Evolutionary conservation across 2,888 invertebrate species (phyloP), one percentile per base, ranked within the genome.

Genomic region (Parapristionchus giblindavisi): DNA sequence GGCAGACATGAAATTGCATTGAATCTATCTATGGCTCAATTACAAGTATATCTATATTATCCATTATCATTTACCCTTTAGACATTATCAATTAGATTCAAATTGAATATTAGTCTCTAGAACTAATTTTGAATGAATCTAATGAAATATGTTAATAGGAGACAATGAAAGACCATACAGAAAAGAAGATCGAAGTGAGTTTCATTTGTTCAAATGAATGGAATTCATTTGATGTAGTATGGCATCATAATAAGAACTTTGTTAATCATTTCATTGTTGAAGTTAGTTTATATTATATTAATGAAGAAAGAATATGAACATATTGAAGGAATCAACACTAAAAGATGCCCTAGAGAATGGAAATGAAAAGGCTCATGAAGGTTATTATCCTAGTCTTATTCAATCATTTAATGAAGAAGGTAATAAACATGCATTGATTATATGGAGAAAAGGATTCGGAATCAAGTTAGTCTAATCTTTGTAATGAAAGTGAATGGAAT

Each of bases 381-480:
- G 83, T 17, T 83, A 81, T 61, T 83, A 81, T 77, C 75, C 78
- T 14, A 80, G 79, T 68, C 79, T 77, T 54, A 78, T 81, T 76
- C 81, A 81, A 77, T 21, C 58, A 54, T 75, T 66, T 54, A 65
- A 75, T 29, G 76, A 76, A 29, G 63, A 66, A 3, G 68, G 60
- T 11, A 61, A 73, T 36, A 21, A 34, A 14, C 68, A 60, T 54
- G 81, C 81, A 38, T 73, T 83, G 6, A 78, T 78, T n/a, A 80
- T 83, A 51, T 83, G 83, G 83, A 78, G 81, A 27, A 83, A 83
- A 60, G 81, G 81, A 21, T 83, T 81, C 56, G 83, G 81, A 48
- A 78, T 78, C 29, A 78, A 78, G 79, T 77, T 51, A 4, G 43
- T 65, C n/a, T 61, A 21, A n/a, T n/a, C n/a, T n/a, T n/a, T n/a